A percentile compares a stretch with the other conserved stretches of the same genome.
These are phyloP conservation scores for Tetragonisca angustula DNA, from an alignment of 2,888 invertebrate genomes.

Conservation along the genomic window DNA sequence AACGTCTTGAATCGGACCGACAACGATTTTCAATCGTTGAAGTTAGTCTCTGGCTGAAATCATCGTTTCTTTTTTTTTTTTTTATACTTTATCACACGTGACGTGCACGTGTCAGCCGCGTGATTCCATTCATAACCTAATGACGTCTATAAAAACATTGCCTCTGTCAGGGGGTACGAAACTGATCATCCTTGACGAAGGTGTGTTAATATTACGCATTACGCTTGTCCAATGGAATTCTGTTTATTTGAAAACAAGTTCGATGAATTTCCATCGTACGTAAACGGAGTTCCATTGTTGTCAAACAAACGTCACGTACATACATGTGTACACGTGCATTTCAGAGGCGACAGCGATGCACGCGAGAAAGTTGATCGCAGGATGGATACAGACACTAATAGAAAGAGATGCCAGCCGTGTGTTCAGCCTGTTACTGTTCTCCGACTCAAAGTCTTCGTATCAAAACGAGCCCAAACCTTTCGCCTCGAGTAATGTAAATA, in stretches of 20 bases:
- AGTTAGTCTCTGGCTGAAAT: background rate
- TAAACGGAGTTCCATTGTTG: background rate
- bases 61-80: no score
- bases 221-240: no score
- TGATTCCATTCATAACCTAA: slow-evolving; percentile 12
- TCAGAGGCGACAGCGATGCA: slow-evolving; percentile 73
- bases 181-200: slow-evolving; percentile 79
- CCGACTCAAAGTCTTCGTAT: slow-evolving; percentile 70
- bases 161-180: slow-evolving; percentile 72
- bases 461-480: slow-evolving; percentile 61
- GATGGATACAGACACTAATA: slow-evolving; percentile 76
- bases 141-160: slow-evolving; percentile 70
- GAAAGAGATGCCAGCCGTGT: slow-evolving; percentile 61
- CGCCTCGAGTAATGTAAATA: slow-evolving; percentile 63
- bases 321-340: slow-evolving; percentile 36
- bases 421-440: slow-evolving; percentile 76
- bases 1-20: background rate
- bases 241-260: background rate
- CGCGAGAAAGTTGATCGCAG: slow-evolving; percentile 74
- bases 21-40: no score
- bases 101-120: background rate
- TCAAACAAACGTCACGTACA: background rate
- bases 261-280: background rate
- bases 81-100: background rate
- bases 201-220: slow-evolving; percentile 54